Conservation (phyloP, 2,113 vertebrate genomes). For the Nicator chloris region DNA sequence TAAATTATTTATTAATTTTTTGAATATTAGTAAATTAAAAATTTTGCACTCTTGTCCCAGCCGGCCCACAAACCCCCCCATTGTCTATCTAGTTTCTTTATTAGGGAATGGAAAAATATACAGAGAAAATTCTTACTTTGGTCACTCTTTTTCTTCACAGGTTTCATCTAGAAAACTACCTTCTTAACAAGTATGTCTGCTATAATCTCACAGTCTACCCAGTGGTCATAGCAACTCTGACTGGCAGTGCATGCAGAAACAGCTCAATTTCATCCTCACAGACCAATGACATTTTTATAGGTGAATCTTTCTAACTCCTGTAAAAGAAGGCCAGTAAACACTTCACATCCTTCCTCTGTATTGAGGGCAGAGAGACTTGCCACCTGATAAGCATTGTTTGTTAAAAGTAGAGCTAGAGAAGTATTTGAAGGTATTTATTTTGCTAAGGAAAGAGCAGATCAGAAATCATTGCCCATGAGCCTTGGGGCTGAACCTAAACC, state of each 20-base stretch:
- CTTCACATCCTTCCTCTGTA: neutral
- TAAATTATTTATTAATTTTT: neutral
- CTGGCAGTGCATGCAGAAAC: constrained; percentile 62
- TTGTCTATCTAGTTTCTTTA: neutral
- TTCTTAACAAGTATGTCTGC: constrained; percentile 77
- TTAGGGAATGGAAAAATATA: neutral
- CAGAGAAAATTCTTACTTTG: neutral
- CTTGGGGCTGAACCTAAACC: neutral
- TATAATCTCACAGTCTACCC: constrained; percentile 78
- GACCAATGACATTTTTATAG: constrained; percentile 70
- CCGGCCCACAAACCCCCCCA: neutral
- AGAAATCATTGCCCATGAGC: neutral
- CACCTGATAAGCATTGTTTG: neutral
- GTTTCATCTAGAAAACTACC: constrained; percentile 80
- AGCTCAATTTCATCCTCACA: constrained; percentile 25
- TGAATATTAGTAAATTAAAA: neutral
- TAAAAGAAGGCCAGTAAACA: neutral
- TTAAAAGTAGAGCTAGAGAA: neutral
- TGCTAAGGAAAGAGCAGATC: neutral
- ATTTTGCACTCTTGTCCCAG: neutral
- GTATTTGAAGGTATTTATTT: neutral
- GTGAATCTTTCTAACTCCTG: constrained; percentile 45
- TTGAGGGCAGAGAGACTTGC: neutral
- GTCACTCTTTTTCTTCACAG: constrained; percentile 38
- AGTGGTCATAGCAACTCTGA: constrained; percentile 74